Conservation (phyloP, 2,797 vertebrate genomes). For the Manis javanica region DNA sequence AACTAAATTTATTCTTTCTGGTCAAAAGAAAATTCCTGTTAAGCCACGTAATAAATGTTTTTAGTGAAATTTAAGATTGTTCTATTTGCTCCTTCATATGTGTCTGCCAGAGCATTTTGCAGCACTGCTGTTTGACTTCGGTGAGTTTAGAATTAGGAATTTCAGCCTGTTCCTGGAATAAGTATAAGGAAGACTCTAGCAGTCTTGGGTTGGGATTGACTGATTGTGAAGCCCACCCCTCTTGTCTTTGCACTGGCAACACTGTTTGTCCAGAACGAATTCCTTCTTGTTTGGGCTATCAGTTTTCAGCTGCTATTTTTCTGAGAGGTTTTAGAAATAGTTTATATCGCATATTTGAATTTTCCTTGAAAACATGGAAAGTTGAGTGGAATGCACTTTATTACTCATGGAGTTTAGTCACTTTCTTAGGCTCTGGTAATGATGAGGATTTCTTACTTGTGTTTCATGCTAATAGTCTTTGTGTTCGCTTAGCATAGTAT, state of each 20-base stretch:
- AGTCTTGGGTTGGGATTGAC: background rate
- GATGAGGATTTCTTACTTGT: background rate
- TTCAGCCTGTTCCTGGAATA: background rate
- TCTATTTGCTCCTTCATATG: background rate
- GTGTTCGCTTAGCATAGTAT: conserved; percentile 16
- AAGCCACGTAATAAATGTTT: background rate
- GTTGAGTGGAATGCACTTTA: background rate
- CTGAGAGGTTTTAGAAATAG: conserved; percentile 23
- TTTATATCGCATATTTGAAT: conserved; percentile 10
- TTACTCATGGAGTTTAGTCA: background rate
- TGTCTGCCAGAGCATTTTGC: background rate
- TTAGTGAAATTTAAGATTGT: conserved; percentile 6
- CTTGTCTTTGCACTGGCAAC: background rate
- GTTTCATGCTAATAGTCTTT: background rate
- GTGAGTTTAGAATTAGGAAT: background rate
- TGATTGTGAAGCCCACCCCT: background rate
- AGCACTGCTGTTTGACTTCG: background rate
- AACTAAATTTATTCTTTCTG: conserved; percentile 47
- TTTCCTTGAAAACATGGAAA: conserved; percentile 24
- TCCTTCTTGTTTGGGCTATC: background rate
- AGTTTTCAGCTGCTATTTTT: background rate
- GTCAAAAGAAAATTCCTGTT: conserved; percentile 18
- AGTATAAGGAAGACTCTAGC: background rate
- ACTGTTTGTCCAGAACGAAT: background rate
- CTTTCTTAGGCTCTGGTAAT: background rate